These are phyloP conservation scores for Prionailurus bengalensis DNA, from an alignment of 2,113 vertebrate species.

Conservation along the genomic window DNA sequence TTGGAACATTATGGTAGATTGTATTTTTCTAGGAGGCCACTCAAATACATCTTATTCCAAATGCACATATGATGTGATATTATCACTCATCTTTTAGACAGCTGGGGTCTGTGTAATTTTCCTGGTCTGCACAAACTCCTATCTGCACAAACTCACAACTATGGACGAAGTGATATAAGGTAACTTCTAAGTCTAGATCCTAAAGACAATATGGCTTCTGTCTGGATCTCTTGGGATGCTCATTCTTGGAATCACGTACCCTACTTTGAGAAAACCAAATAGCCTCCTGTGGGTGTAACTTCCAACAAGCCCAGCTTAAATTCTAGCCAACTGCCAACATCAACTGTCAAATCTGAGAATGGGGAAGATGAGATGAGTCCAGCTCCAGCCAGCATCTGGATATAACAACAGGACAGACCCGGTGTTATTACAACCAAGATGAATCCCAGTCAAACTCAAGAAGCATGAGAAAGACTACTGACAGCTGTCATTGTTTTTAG, in stretches of 20 bases:
- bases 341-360: neutral
- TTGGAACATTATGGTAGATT: neutral
- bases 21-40: neutral
- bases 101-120: neutral
- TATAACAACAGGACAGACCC: neutral
- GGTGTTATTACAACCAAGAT: fast-evolving
- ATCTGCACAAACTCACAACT: neutral
- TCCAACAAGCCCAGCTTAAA: neutral
- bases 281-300: neutral
- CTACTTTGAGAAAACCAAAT: neutral
- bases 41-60: neutral
- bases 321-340: neutral
- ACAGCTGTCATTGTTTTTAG: neutral
- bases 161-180: neutral
- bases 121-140: neutral
- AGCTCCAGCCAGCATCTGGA: neutral
- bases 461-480: neutral
- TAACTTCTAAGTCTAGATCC: neutral
- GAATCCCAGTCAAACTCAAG: neutral
- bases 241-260: neutral
- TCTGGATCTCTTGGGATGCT: neutral
- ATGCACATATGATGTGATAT: neutral
- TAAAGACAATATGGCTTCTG: neutral
- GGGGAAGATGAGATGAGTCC: neutral
- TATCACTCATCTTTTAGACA: neutral